Base-by-base conservation (phyloP, 2,888 invertebrate genomes). In the Leuctra nigra region DNA sequence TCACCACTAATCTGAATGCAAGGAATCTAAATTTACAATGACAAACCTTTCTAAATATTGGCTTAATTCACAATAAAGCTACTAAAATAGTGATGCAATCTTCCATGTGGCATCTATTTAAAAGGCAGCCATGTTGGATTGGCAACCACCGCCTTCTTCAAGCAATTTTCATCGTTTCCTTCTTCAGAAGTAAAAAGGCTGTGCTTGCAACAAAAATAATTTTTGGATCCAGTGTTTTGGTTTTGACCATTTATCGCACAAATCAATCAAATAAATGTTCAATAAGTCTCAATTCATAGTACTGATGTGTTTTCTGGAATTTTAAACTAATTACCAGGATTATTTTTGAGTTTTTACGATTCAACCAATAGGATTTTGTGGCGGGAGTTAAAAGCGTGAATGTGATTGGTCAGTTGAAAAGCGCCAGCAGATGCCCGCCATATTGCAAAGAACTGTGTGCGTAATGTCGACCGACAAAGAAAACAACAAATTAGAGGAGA, bases 381-480 rank as follows among this genome's bases (percentile, higher is more conserved):
- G 59, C 59, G 59, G 59, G 56, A 54, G 38, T 36, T 29, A 22
- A 53, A 50, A 41, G 9, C 47, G 47, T 48, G 33, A 39, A 39
- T 67, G 68, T 68, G 65, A 66, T 68, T 66, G 66, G 61, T 62
- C 64, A 39, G 9, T n/a, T 18, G 16, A 33, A 55, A 41, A 59
- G 55, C 56, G 61, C 57, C 59, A 61, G 57, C 55, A 54, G 47
- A 54, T 59, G 44, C 57, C 57, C 57, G 59, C 59, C 56, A 55
- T 58, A 52, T 44, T 59, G 56, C 55, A 55, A 59, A 56, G 48
- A 35, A 36, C 44, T 53, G 39, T 3, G 18, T 33, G 39, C 14
- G 18, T 36, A 67, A 73, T 73, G 73, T 73, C 73, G 64, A 70
- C 69, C 63, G 72, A 73, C 66, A 70, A 70, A 64, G 73, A 72